Evolutionary conservation across 2,797 vertebrate species (phyloP), one percentile per base, ranked within the genome.

Genomic region (Phrynocephalus guinanensis): DNA sequence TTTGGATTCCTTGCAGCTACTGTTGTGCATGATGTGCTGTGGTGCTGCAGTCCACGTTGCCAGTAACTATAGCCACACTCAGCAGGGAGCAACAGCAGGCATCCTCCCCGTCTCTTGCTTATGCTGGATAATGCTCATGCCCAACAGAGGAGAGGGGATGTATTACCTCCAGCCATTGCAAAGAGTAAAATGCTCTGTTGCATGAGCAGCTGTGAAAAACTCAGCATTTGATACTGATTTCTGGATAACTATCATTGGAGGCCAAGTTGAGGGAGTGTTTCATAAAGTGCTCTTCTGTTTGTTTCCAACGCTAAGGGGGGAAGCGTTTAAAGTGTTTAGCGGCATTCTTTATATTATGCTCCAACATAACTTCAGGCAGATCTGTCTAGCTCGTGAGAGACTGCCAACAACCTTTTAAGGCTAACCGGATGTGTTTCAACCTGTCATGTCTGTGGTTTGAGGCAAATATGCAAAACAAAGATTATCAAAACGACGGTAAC

Each of bases 91-190:
- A 82, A 52, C 28, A 85, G 20, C 0, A 86, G 72, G 7, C 82
- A 84, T 13, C 22, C 87, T 72, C 56, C 72, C 48, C 83, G 26
- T 89, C 80, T 5, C 1, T 66, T 77, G 66, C 70, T 91, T 68
- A 70, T 82, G 6, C 76, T 89, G 16, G 38, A 73, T 76, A 56
- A n/a, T 75, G 52, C 77, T 84, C 70, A 15, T 48, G 33, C 52
- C 67, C 80, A 44, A 73, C 28, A 9, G 81, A 70, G 24, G n/a
- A 73, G 30, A 66, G 76, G 79, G 68, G 11, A 5, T 83, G 63
- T 6, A 0, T 70, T 91, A 50, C 30, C 6, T 88, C 79, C 87
- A 82, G 82, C 85, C 67, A n/a, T 66, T 84, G 88, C 87, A 92
- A 93, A 87, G 3, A 50, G 8, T 66, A 50, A 87, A 79, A 77